A percentile compares a stretch with the other conserved stretches of the same genome.
phyloP scores from a whole-genome alignment of 2,113 vertebrate species.

The Macquaria australasica region DNA sequence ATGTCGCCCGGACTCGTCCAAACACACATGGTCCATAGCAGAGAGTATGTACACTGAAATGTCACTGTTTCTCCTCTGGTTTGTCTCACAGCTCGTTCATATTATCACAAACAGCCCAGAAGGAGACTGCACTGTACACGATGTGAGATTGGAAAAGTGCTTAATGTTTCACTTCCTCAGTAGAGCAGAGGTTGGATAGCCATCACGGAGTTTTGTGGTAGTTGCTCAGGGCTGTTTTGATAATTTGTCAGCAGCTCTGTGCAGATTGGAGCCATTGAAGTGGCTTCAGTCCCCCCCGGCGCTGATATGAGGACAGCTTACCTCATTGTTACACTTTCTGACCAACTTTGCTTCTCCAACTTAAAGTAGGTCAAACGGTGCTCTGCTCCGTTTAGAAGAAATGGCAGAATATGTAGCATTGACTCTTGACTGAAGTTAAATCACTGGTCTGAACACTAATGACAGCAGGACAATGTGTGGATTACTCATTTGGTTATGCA shows the following conservation, averaged over 20 bases:
- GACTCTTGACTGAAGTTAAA: not conserved
- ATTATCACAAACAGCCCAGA: fast-evolving
- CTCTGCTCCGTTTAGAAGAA: not conserved
- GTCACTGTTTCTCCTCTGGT: not conserved
- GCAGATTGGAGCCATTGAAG: slow-evolving; percentile 52
- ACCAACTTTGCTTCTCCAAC: slow-evolving; percentile 48
- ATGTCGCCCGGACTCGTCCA: slow-evolving; percentile 89
- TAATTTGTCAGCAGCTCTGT: slow-evolving; percentile 52
- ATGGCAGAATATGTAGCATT: not conserved
- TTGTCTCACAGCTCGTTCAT: not conserved
- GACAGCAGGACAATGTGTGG: not conserved
- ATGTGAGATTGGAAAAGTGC: not conserved
- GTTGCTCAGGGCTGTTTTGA: slow-evolving; percentile 33
- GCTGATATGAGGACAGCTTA: slow-evolving; percentile 38
- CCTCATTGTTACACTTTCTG: slow-evolving; percentile 48
- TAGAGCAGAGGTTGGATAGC: slow-evolving; percentile 14
- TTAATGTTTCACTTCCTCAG: not conserved
- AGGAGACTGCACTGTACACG: not conserved
- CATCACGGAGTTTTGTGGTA: slow-evolving; percentile 6
- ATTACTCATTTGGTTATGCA: not conserved
- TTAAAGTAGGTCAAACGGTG: slow-evolving; percentile 56
- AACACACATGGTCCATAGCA: slow-evolving; percentile 88
- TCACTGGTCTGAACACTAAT: not conserved
- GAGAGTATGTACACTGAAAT: slow-evolving; percentile 84
- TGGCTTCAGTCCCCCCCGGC: slow-evolving; percentile 33